Evolutionary conservation across 2,888 invertebrate genomes (phyloP).

Genomic region (Trachelus troglodyta): DNA sequence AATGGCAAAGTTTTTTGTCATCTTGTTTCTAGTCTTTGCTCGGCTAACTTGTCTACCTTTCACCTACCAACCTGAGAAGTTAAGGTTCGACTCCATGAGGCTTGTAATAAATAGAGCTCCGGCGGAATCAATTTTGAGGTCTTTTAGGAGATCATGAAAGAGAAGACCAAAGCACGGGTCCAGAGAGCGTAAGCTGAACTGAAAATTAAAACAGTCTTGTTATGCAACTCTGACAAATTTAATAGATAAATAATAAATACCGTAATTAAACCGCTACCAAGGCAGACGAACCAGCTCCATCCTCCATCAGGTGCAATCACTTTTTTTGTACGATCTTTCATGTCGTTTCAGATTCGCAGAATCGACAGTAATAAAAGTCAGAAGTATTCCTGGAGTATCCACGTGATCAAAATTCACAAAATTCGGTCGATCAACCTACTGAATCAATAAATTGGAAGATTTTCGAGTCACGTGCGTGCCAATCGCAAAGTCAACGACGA

Average conservation of each 20-base stretch:
- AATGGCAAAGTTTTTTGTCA: background rate
- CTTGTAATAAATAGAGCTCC: conserved; percentile 82
- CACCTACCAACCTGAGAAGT: conserved; percentile 72
- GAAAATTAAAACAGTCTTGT: conserved; percentile 50
- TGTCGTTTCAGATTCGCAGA: background rate
- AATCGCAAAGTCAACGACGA: background rate
- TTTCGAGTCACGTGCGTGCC: background rate
- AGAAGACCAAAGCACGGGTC: conserved; percentile 85
- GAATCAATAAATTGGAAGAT: background rate
- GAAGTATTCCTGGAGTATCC: background rate
- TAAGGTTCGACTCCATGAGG: conserved; percentile 80
- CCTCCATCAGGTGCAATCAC: conserved; percentile 82
- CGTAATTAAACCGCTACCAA: conserved; percentile 86
- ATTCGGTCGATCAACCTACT: background rate
- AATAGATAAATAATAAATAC: conserved; percentile 67
- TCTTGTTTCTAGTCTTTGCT: background rate
- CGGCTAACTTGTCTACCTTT: background rate
- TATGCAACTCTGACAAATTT: background rate
- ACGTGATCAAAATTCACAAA: background rate
- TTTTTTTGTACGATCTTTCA: conserved; percentile 6
- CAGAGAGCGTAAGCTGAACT: conserved; percentile 83
- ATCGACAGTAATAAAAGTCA: background rate
- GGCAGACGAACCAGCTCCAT: conserved; percentile 88
- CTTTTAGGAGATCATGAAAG: conserved; percentile 79
- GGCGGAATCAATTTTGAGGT: conserved; percentile 79